These are phyloP conservation scores for Tupiocoris notatus DNA, from an alignment of 2,888 invertebrate genomes.

Conservation along the genomic window DNA sequence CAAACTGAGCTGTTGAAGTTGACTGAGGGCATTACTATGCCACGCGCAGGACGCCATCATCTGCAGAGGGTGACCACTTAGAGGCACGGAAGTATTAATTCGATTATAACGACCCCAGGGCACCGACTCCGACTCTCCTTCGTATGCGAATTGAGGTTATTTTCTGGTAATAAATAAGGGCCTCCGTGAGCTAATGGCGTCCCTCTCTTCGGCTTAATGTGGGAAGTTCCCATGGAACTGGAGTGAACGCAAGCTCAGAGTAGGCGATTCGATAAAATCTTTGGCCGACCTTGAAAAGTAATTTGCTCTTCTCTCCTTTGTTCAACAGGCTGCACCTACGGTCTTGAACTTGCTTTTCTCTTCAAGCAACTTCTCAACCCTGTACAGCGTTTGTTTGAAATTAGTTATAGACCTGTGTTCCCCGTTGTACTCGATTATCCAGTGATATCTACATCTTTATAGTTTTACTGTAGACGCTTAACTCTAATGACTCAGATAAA, in stretches of 20 bases:
- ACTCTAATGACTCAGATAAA: neutral
- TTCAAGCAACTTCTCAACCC: neutral
- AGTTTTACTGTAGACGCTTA: neutral
- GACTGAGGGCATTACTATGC: constrained; percentile 7
- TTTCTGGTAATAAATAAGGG: neutral
- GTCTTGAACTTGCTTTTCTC: neutral
- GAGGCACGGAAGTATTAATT: constrained; percentile 4
- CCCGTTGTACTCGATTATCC: neutral
- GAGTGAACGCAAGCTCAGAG: neutral
- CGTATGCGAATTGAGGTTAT: neutral
- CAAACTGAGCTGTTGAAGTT: neutral
- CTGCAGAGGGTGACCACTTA: neutral
- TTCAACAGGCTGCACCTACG: neutral
- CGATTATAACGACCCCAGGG: constrained; percentile 5
- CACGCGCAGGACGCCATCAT: neutral
- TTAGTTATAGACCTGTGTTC: neutral
- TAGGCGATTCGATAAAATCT: neutral
- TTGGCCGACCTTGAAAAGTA: neutral
- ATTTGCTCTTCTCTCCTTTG: neutral
- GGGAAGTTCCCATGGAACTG: constrained; percentile 30
- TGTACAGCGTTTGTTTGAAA: neutral
- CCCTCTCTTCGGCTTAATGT: constrained; percentile 13
- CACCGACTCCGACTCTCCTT: neutral
- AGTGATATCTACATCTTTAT: neutral
- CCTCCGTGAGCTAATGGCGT: neutral